Evolutionary conservation across 1,140 invertebrate genomes (phyloP).

Genomic region (Nephila pilipes): DNA sequence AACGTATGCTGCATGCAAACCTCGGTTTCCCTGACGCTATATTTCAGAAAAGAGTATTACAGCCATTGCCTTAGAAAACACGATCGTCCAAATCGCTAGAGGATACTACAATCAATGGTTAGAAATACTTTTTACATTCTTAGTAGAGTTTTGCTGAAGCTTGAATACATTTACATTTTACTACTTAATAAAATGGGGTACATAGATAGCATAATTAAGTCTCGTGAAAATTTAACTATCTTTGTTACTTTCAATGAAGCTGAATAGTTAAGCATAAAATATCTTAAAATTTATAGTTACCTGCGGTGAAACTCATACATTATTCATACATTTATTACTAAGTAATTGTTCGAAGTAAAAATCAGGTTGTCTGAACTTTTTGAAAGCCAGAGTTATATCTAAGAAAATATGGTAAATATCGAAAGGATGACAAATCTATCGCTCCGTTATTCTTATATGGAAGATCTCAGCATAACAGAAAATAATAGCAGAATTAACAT

Average conservation of each 20-base stretch:
- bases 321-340: too few relatives aligned
- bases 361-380: too few relatives aligned
- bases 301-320: too few relatives aligned
- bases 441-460: too few relatives aligned
- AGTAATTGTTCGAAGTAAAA: too few relatives aligned
- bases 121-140: background rate
- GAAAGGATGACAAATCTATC: too few relatives aligned
- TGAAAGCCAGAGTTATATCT: too few relatives aligned
- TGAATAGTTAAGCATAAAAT: too few relatives aligned
- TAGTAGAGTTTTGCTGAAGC: background rate
- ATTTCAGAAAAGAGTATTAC: background rate
- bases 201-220: conserved; percentile 10
- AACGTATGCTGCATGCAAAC: conserved; percentile 6
- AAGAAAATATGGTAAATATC: too few relatives aligned
- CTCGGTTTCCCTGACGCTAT: background rate
- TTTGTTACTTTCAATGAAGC: background rate
- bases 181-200: background rate
- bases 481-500: too few relatives aligned
- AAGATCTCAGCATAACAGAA: too few relatives aligned
- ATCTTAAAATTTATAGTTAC: too few relatives aligned
- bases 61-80: background rate
- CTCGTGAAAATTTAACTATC: background rate
- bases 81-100: background rate
- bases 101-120: background rate
- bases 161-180: background rate